Base-by-base conservation (phyloP, 2,113 vertebrate genomes). In the Plecotus auritus region DNA sequence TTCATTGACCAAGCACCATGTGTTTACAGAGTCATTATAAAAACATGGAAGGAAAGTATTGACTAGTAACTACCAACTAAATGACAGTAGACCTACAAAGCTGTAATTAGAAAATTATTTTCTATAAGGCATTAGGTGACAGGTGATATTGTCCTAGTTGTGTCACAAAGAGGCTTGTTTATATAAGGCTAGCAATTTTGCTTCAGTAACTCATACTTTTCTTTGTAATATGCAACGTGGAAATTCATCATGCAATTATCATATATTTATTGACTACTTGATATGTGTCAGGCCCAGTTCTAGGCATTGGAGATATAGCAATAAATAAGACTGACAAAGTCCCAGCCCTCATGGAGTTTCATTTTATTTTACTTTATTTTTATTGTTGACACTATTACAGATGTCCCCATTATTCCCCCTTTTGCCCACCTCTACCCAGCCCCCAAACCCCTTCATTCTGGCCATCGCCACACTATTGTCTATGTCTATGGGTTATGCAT, bases 61-160 rank as follows among this genome's bases (percentile, higher is more conserved):
- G 42, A 92, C 42, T 82, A 67, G 40, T 94, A 94, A 84, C 37
- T 85, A 74, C 45, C 64, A 95, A 88, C 91, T 85, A 90, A 94
- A n/a, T 72, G 18, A 76, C 32, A 76, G 42, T 84, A 83, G 54
- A 77, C 81, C n/a, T 20, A 90, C 3, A 77, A 49, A 47, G 13
- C 1, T 59, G 1, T 88, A 90, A 90, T 51, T 81, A 90, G 17
- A 26, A 88, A 96, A 54, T 90, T 85, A 66, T 66, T 23, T 40
- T 88, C 23, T 78, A 35, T 82, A 81, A 90, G 88, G n/a, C 14
- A 84, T 73, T 47, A 59, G 3, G 11, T 88, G 28, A 88, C n/a
- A 88, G 47, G 4, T 13, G 20, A 40, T 78, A 91, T 40, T 22
- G 18, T 70, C 12, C 16, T 45, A 88, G 28, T 28, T 94, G 76